A percentile compares a stretch with the other conserved stretches of the same genome.
phyloP scores from a whole-genome alignment of 2,888 invertebrate species.

The Venusia cambrica region DNA sequence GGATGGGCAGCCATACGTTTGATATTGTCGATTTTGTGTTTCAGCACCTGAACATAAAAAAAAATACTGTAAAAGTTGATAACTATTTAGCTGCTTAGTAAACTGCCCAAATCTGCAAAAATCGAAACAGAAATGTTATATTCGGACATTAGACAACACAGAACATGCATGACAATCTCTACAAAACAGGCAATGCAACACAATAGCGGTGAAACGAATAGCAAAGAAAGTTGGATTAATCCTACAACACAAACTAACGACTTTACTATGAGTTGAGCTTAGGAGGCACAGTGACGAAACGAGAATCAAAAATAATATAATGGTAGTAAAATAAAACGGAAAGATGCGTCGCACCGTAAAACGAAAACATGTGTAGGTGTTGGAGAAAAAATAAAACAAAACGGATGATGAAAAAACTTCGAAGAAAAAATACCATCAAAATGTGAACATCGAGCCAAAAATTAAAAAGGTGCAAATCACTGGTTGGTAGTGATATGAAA shows the following conservation, averaged over 20 bases:
- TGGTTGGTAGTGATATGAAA: constrained; percentile 45
- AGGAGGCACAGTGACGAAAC: constrained; percentile 33
- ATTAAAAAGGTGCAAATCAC: constrained; percentile 46
- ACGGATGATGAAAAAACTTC: constrained; percentile 31
- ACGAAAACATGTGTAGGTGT: constrained; percentile 31
- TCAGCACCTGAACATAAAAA: constrained; percentile 88
- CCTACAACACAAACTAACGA: constrained; percentile 36
- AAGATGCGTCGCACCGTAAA: constrained; percentile 34
- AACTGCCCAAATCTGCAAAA: constrained; percentile 32
- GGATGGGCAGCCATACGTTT: constrained; percentile 98
- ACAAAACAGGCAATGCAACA: constrained; percentile 39
- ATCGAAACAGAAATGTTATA: constrained; percentile 28
- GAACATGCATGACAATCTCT: constrained; percentile 48
- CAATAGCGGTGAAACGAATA: constrained; percentile 43
- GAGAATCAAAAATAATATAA: constrained; percentile 38
- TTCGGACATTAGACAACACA: constrained; percentile 40
- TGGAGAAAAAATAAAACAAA: constrained; percentile 37
- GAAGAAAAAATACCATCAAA: constrained; percentile 40
- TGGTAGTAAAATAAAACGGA: constrained; percentile 40
- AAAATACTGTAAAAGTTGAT: constrained; percentile 22
- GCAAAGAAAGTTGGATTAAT: constrained; percentile 37
- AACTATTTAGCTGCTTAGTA: constrained; percentile 19
- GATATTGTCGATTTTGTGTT: constrained; percentile 96
- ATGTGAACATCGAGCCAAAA: constrained; percentile 47
- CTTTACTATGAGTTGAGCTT: constrained; percentile 27